These are phyloP conservation scores for Himalopsyche kuldschensis DNA, from an alignment of 2,888 invertebrate genomes.

Conservation along the genomic window DNA sequence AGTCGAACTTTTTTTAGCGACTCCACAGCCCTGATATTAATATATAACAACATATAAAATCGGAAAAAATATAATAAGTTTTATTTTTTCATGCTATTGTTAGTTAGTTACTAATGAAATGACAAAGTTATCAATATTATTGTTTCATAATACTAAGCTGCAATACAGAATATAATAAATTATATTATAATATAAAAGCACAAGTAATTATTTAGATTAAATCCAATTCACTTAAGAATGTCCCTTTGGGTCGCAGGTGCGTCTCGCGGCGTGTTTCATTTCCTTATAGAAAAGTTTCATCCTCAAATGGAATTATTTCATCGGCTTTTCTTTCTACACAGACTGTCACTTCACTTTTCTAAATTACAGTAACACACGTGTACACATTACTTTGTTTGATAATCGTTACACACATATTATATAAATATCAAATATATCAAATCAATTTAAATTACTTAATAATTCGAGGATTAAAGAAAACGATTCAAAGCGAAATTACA, in stretches of 20 bases:
- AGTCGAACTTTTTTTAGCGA: too few relatives aligned
- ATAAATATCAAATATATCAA: neutral
- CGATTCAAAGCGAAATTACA: too few relatives aligned
- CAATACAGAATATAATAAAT: too few relatives aligned
- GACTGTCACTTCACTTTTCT: neutral
- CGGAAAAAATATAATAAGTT: too few relatives aligned
- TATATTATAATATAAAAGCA: neutral
- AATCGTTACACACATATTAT: neutral
- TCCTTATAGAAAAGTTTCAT: neutral
- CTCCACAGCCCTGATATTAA: too few relatives aligned
- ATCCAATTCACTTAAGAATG: neutral
- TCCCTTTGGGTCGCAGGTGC: neutral
- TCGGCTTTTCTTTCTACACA: neutral
- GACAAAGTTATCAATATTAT: too few relatives aligned
- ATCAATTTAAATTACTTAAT: too few relatives aligned
- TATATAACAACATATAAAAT: too few relatives aligned
- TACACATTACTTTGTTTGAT: neutral
- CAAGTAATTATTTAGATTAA: neutral
- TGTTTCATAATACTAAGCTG: too few relatives aligned
- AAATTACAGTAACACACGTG: neutral
- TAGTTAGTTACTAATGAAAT: too few relatives aligned
- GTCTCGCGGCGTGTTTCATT: neutral
- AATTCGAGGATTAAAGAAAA: too few relatives aligned
- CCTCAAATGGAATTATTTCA: constrained; percentile 1
- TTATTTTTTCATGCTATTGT: too few relatives aligned